A percentile compares a stretch with the other conserved stretches of the same genome.
Evolutionary conservation across 2,797 vertebrate genomes (phyloP).

Genomic region (Remorina albescens): DNA sequence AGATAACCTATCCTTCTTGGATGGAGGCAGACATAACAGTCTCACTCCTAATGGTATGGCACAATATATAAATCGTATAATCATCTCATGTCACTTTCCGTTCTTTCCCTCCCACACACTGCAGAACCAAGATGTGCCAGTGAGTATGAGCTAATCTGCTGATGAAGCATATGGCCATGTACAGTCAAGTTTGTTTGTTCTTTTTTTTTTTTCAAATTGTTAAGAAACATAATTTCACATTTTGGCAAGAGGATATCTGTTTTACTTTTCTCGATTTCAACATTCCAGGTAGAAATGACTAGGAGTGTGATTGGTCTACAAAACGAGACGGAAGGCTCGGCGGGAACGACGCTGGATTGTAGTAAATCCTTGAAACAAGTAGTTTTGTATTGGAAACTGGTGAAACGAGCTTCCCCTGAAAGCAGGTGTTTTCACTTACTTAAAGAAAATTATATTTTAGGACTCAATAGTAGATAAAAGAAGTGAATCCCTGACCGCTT

Average conservation of each 20-base stretch:
- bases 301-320: not conserved
- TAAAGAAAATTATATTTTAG: conserved; percentile 1
- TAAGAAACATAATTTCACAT: not conserved
- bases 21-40: conserved; percentile 9
- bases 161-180: not conserved
- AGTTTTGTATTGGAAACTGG: conserved; percentile 10
- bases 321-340: not conserved
- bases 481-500: not conserved
- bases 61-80: not conserved
- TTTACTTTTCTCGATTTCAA: not conserved
- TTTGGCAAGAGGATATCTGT: not conserved
- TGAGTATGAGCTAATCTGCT: not conserved
- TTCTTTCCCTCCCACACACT: conserved; percentile 25
- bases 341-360: not conserved
- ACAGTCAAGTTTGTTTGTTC: not conserved
- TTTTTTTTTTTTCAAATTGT: no score
- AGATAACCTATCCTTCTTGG: conserved; percentile 26
- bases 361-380: conserved; percentile 1
- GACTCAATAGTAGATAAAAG: not conserved
- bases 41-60: not conserved
- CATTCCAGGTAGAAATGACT: not conserved
- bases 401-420: not conserved
- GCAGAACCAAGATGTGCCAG: not conserved
- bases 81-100: conserved; percentile 10
- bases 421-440: not conserved